Evolutionary conservation across 2,888 invertebrate species (phyloP), one percentile per base, ranked within the genome.

Genomic region (Hoplodrina blanda): DNA sequence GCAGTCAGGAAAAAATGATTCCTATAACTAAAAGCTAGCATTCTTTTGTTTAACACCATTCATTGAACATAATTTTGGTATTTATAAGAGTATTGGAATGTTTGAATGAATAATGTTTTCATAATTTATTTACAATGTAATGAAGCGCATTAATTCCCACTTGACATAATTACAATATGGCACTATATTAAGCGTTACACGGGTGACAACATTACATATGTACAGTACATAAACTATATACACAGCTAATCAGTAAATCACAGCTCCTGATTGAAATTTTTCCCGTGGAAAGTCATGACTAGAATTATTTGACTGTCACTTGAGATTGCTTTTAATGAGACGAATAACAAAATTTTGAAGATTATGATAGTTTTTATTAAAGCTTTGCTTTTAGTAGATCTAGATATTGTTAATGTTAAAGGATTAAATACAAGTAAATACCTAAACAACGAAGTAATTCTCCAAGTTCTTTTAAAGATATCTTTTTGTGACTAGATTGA

Each of bases 211-310:
- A 62, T 79, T 76, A 76, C 71, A 76, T 81, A 83, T 84, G 55
- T 86, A 87, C 83, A 87, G 73, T 85, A 80, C 78, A 79, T 62
- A 63, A 67, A 80, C 78, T 83, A 90, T 91, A 80, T 94, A 90
- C 91, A 94, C 79, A 89, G 88, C 91, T 91, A 92, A 88, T 90
- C 84, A 91, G 88, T 93, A 93, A 94, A 95, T 95, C 95, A 95
- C 95, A 95, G 95, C 94, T 93, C 92, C 94, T 89, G 93, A 94
- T 94, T 91, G 90, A 92, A 92, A 88, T 59, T 71, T 73, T 82
- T 78, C 73, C 73, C 72, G 62, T 76, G 79, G 76, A 84, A 82
- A 67, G 73, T 79, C 62, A 80, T 82, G 85, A 87, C 84, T 89
- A 88, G 83, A 84, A 74, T 68, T 65, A 33, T 57, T 33, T 62